phyloP scores from a whole-genome alignment of 1,140 invertebrate species.

The Listronotus oregonensis region DNA sequence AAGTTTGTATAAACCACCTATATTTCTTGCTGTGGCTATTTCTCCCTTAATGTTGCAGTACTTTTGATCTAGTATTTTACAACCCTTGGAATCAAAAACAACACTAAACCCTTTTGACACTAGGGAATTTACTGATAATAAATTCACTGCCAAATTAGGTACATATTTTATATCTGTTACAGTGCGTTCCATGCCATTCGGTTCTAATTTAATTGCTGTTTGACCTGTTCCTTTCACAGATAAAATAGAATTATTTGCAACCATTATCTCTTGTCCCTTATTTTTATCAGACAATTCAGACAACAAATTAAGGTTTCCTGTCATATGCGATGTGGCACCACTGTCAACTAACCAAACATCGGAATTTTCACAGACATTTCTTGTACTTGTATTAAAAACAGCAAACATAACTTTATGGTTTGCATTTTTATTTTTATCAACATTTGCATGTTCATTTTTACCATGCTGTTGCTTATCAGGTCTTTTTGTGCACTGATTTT shows the following conservation, averaged over 20 bases:
- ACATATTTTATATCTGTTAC: slow-evolving; percentile 36
- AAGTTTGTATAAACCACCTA: slow-evolving; percentile 24
- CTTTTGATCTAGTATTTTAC: slow-evolving; percentile 31
- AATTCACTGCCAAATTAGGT: slow-evolving; percentile 36
- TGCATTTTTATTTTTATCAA: too few species aligned
- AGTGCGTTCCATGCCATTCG: slow-evolving; percentile 6
- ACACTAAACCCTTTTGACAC: slow-evolving; percentile 31
- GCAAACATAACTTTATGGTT: too few species aligned
- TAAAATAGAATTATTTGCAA: slow-evolving; percentile 21
- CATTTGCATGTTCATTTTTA: too few species aligned
- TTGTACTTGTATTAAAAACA: too few species aligned
- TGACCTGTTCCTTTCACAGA: slow-evolving; percentile 16
- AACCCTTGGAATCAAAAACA: slow-evolving; percentile 29
- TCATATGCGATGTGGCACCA: too few species aligned
- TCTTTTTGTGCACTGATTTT: too few species aligned
- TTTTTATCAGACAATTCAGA: too few species aligned
- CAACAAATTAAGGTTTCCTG: too few species aligned
- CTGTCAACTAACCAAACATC: too few species aligned
- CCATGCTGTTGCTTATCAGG: too few species aligned
- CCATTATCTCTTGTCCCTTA: too few species aligned
- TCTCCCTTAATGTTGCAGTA: slow-evolving; percentile 28
- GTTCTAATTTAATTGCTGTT: slow-evolving; percentile 14
- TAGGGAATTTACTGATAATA: slow-evolving; percentile 30
- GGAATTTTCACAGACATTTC: too few species aligned
- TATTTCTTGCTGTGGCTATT: slow-evolving; percentile 36